Base-by-base conservation (phyloP, 2,113 vertebrate genomes). In the Sylvietta virens region DNA sequence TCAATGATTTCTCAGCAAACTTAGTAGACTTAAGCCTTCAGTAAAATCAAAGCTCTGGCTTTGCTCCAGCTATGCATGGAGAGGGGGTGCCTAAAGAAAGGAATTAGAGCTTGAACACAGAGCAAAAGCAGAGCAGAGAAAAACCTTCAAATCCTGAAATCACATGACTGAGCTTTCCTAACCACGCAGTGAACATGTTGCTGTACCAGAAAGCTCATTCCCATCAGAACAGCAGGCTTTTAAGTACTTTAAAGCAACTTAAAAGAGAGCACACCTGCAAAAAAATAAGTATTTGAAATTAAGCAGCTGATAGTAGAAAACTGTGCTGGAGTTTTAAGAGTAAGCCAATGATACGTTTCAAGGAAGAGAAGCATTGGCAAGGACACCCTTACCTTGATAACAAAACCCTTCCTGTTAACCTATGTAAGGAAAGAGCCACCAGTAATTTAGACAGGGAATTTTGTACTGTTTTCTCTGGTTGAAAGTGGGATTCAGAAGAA, bases 151-250 rank as follows among this genome's bases (percentile, higher is more conserved):
- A 95, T 95, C 88, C 92, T 78, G 71, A 83, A 90, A 83, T 77
- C 87, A 6, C 88, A 96, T 92, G 94, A 90, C 79, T 88, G 82
- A 78, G 93, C 91, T 95, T 92, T 97, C 79, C 51, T 60, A 88
- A 56, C 33, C 44, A 60, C 6, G 16, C 22, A 82, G 62, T 0
- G 7, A 92, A 80, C 33, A 8, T 0, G 2, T 11, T 73, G 64
- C 58, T 58, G 70, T 47, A 67, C 17, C 42, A 37, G 31, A 72
- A 66, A 86, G 44, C 23, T 27, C 7, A 1, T 23, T 83, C 72
- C 64, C 72, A 42, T 45, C 72, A 84, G 82, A 94, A 83, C 0
- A 0, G 62, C 53, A 42, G 26, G 50, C 45, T 57, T 4, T 0
- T 9, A 45, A 62, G 85, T 39, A 74, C 84, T 71, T 57, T 37